These are phyloP conservation scores for Dendrocincla fuliginosa DNA, from an alignment of 2,797 vertebrate species.

Conservation along the genomic window DNA sequence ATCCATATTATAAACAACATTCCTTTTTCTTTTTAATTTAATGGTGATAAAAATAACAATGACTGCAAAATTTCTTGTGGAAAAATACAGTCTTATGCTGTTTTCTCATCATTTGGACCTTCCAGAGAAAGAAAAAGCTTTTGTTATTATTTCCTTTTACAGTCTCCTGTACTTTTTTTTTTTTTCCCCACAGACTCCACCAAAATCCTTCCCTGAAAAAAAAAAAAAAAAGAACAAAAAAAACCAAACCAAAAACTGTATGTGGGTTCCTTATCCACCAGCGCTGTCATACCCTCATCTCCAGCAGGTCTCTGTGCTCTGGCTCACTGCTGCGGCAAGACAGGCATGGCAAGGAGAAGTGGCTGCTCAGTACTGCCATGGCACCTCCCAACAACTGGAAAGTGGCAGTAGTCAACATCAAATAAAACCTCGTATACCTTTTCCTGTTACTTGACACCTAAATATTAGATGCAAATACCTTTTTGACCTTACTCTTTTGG, in stretches of 20 bases:
- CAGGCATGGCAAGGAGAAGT: accelerated
- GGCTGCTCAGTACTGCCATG: accelerated
- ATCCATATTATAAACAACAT: background rate
- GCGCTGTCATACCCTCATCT: accelerated
- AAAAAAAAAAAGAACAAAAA: background rate
- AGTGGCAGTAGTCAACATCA: background rate
- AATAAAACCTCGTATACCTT: accelerated
- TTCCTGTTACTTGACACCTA: background rate
- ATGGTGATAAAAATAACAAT: background rate
- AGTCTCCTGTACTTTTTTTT: background rate
- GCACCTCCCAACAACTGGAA: background rate
- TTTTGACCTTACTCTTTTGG: background rate
- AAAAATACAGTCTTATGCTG: background rate
- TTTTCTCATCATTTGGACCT: background rate
- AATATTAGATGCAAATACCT: background rate
- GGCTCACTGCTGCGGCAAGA: accelerated
- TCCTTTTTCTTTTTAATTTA: background rate
- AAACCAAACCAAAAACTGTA: too few species aligned
- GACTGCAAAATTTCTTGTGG: background rate
- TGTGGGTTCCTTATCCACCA: accelerated
- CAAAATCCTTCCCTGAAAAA: background rate
- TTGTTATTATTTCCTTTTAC: background rate
- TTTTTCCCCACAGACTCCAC: background rate
- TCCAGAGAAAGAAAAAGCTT: background rate
- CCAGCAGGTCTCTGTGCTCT: background rate